Base-by-base conservation (phyloP, 1,140 invertebrate genomes). In the Penaeus japonicus region DNA sequence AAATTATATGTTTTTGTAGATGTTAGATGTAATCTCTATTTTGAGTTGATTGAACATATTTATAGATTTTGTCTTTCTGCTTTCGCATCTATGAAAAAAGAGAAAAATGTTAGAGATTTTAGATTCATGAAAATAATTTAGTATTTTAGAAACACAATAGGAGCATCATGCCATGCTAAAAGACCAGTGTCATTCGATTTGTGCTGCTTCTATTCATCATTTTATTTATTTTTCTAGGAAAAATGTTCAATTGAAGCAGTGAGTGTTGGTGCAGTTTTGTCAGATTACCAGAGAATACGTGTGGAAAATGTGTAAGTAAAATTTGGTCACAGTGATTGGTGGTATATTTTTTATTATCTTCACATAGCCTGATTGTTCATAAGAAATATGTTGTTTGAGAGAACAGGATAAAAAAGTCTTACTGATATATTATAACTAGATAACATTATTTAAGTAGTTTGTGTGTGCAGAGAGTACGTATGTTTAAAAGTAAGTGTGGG, bases 271-370 rank as follows among this genome's bases (percentile, higher is more conserved):
- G 98, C 99, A 89, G 99, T 99, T 93, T 94, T 99, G 87, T 99
- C 98, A 88, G 97, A 98, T 93, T 99, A 99, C 94, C 99, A 99
- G 94, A 95, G 98, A 93, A 95, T 98, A 91, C 94, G 99, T 92
- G 98, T 99, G 85, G 98, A 99, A 95, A 97, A 99, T 96, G 98
- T 99, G 95, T 98, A 96, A 95, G 96, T 85, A 85, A 54, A n/a
- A 85, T 89, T 24, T 54, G 12, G 65, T n/a, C 27, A 70, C 78
- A 59, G 80, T 55, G 80, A 4, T 81, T 80, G n/a, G 30, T 62
- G 59, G 27, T 91, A 24, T 18, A 47, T 73, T 53, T 77, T 5
- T 32, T 86, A 62, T 89, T 30, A 22, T 89, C 18, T n/a, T 83
- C 20, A 0, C 24, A n/a, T 4, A 2, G 12, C 17, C 3, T 24